These are phyloP conservation scores for Margaritifera margaritifera DNA, from an alignment of 2,888 invertebrate species.

Conservation along the genomic window DNA sequence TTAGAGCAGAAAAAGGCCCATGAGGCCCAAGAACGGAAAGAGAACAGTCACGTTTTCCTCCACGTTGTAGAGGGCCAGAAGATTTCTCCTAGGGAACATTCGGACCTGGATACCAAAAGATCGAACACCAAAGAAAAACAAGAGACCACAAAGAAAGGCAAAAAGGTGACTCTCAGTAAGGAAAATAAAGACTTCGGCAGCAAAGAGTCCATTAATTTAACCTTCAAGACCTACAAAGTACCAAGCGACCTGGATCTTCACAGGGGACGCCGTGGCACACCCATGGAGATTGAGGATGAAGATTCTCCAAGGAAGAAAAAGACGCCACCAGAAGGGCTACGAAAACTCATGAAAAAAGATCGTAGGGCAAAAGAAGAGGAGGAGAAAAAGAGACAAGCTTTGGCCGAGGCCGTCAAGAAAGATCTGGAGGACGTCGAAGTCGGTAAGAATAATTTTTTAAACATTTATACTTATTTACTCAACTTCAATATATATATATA, in stretches of 20 bases:
- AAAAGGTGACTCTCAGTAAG: conserved; percentile 16
- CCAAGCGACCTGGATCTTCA: conserved; percentile 32
- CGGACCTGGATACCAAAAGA: conserved; percentile 25
- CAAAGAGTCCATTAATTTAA: conserved; percentile 29
- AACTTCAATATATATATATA: too few relatives aligned
- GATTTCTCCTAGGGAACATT: conserved; percentile 30
- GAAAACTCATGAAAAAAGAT: conserved; percentile 6
- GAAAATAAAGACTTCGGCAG: conserved; percentile 24
- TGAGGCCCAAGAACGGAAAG: conserved; percentile 38
- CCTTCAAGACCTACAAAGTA: conserved; percentile 33
- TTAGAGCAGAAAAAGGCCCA: conserved; percentile 42
- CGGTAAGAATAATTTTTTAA: conserved; percentile 20
- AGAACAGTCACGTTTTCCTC: conserved; percentile 31
- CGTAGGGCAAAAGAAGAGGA: conserved; percentile 8
- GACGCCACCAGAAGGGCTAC: conserved; percentile 20
- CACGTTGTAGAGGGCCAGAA: conserved; percentile 44
- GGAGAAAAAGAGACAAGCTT: conserved; percentile 32
- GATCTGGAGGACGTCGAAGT: conserved; percentile 48
- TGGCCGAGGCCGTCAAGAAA: conserved; percentile 33
- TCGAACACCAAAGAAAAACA: conserved; percentile 19
- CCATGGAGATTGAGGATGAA: background rate
- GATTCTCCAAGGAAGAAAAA: conserved; percentile 24
- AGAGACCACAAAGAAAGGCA: conserved; percentile 16
- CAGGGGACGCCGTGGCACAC: conserved; percentile 22
- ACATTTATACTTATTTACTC: too few relatives aligned